Conservation (phyloP, 2,888 invertebrate genomes). For the Zhuqinia jingwanae region DNA sequence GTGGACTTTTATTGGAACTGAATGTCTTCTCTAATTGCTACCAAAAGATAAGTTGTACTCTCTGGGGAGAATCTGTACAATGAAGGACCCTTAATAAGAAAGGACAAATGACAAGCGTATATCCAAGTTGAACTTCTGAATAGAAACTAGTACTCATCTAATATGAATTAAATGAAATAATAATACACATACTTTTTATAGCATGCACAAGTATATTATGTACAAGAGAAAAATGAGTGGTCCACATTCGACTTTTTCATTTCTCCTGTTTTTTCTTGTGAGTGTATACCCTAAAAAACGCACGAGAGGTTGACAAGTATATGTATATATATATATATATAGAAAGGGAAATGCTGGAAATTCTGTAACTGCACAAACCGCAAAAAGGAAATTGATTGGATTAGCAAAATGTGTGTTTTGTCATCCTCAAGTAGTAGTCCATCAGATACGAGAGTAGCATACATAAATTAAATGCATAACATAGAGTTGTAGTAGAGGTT, state of each 20-base stretch:
- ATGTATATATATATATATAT: too few species aligned
- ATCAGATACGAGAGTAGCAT: neutral
- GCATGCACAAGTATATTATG: neutral
- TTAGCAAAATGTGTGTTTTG: slow-evolving; percentile 28
- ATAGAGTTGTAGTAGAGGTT: neutral
- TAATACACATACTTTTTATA: neutral
- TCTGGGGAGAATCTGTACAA: neutral
- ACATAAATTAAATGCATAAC: neutral
- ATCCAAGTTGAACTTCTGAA: neutral
- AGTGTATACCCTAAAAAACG: too few species aligned
- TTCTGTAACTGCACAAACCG: neutral
- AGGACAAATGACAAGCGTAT: neutral
- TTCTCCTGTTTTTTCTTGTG: neutral
- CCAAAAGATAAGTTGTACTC: neutral
- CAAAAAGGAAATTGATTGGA: slow-evolving; percentile 51
- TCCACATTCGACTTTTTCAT: neutral
- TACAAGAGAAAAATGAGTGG: neutral
- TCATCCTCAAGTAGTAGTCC: slow-evolving; percentile 23
- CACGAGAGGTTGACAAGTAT: too few species aligned
- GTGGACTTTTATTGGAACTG: too few species aligned
- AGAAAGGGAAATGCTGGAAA: neutral
- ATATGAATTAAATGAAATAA: neutral
- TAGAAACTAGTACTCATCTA: neutral
- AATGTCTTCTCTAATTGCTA: neutral
- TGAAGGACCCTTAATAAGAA: neutral